These are phyloP conservation scores for Tretioscincus oriximinensis DNA, from an alignment of 2,113 vertebrate genomes.

Conservation along the genomic window DNA sequence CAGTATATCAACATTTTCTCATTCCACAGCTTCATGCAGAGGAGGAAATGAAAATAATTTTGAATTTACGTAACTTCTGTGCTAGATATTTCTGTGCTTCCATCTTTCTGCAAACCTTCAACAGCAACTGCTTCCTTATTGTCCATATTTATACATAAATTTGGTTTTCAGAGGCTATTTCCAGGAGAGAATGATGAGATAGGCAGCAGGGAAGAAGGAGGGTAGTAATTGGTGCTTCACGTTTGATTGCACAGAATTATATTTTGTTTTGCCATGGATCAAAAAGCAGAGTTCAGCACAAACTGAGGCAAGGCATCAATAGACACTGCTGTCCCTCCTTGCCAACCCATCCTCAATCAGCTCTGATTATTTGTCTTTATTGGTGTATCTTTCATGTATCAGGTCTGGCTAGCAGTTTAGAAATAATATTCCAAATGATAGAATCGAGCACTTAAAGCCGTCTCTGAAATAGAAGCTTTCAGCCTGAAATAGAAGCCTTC, in stretches of 20 bases:
- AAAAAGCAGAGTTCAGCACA: too few species aligned
- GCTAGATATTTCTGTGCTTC: neutral
- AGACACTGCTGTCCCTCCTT: too few species aligned
- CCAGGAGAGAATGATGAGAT: too few species aligned
- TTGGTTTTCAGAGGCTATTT: neutral
- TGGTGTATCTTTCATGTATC: neutral
- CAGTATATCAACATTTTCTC: conserved; percentile 18
- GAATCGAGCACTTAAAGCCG: neutral
- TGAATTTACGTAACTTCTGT: neutral
- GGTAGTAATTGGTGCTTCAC: too few species aligned
- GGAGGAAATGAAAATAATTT: neutral
- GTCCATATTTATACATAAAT: neutral
- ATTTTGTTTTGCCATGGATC: too few species aligned
- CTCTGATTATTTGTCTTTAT: neutral
- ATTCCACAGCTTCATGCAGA: neutral
- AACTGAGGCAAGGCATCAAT: too few species aligned
- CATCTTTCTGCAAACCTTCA: neutral
- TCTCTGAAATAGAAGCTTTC: neutral
- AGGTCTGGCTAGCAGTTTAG: neutral
- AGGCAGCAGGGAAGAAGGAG: too few species aligned
- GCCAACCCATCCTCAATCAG: too few species aligned
- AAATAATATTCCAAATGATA: conserved; percentile 2
- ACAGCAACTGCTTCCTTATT: neutral
- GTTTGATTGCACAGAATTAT: too few species aligned
- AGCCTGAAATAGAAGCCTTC: neutral